These are phyloP conservation scores for Casuarius casuarius DNA, from an alignment of 2,113 vertebrate genomes.

Conservation along the genomic window DNA sequence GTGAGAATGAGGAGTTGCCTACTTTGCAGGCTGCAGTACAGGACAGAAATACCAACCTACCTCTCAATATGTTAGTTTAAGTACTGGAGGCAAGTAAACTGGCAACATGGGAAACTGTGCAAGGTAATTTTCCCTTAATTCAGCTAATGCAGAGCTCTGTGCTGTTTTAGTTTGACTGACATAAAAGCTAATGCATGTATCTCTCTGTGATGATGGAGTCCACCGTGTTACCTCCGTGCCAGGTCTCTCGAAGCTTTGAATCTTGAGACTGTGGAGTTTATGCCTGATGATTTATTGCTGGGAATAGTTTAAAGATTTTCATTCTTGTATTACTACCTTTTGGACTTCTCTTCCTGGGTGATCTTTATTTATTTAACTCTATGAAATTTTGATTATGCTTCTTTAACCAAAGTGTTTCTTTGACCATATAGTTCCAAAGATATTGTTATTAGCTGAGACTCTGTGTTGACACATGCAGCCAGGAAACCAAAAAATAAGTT, in stretches of 20 bases:
- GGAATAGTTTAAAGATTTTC: background rate
- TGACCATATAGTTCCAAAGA: background rate
- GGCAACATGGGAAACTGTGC: background rate
- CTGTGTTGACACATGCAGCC: background rate
- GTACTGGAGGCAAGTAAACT: background rate
- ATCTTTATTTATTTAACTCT: background rate
- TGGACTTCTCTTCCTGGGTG: background rate
- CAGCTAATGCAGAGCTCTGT: background rate
- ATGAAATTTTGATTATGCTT: background rate
- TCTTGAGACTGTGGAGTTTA: background rate
- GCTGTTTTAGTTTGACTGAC: background rate
- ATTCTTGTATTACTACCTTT: background rate
- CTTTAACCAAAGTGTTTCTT: background rate
- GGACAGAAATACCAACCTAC: background rate
- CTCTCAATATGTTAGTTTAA: background rate
- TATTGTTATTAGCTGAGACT: background rate
- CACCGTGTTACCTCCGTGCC: fast-evolving
- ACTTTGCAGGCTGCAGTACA: background rate
- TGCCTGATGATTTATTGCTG: background rate
- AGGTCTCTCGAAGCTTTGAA: background rate
- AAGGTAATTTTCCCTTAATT: background rate
- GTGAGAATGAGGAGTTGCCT: background rate
- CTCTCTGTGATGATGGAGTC: background rate
- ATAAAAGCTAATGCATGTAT: background rate
- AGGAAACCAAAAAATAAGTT: background rate